phyloP scores from a whole-genome alignment of 1,140 invertebrate genomes.

The Sycophaga agraensis region DNA sequence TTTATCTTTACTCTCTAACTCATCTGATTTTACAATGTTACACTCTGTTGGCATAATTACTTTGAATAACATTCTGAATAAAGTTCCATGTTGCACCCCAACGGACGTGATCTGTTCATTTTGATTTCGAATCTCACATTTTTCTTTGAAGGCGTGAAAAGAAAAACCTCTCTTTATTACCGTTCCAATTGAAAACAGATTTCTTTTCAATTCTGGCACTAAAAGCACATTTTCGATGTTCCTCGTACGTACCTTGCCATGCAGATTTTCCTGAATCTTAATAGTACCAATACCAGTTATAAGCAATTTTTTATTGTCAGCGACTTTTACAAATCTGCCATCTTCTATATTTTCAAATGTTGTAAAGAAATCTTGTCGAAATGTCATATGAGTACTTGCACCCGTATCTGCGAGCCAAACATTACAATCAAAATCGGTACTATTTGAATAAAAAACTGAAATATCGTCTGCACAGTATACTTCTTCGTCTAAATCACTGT shows the following conservation, averaged over 20 bases:
- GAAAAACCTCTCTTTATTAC: slow-evolving; percentile 6
- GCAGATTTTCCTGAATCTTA: slow-evolving; percentile 6
- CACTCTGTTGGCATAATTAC: background rate
- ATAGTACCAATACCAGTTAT: slow-evolving; percentile 14
- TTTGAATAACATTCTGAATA: slow-evolving; percentile 21
- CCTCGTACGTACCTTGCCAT: slow-evolving; percentile 3
- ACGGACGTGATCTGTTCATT: background rate
- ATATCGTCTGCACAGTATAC: too few relatives aligned
- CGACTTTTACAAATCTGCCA: background rate
- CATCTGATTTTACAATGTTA: background rate
- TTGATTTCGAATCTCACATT: slow-evolving; percentile 4
- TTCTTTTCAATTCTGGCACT: slow-evolving; percentile 18
- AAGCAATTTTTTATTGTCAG: background rate
- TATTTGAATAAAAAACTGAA: background rate
- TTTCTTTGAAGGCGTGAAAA: background rate
- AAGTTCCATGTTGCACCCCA: slow-evolving; percentile 7
- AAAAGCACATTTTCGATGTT: slow-evolving; percentile 18
- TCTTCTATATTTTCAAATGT: background rate
- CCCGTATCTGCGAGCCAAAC: background rate
- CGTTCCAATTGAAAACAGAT: slow-evolving; percentile 21
- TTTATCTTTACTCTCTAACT: background rate
- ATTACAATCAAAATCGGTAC: background rate
- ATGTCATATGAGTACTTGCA: background rate
- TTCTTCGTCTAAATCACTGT: background rate
- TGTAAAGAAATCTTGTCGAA: background rate